These are phyloP conservation scores for Tetragonisca angustula DNA, from an alignment of 2,888 invertebrate species.

Conservation along the genomic window DNA sequence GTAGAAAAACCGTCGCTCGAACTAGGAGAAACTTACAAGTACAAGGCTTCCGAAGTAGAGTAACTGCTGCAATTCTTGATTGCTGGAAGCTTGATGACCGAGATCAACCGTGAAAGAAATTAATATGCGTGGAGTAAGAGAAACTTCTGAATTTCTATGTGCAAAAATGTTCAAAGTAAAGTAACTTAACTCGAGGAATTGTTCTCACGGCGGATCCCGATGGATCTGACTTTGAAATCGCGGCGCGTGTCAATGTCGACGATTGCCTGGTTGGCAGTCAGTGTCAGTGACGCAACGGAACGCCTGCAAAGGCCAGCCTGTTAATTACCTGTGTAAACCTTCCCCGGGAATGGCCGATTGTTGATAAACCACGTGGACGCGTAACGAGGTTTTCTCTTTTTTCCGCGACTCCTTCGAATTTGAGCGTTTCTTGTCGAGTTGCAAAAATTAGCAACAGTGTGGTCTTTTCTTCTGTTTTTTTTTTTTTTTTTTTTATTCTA, in stretches of 20 bases:
- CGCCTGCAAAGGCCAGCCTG: constrained; percentile 49
- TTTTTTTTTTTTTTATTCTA: no score
- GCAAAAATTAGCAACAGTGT: not conserved
- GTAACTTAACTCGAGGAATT: constrained; percentile 11
- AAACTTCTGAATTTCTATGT: no score
- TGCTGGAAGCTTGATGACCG: no score
- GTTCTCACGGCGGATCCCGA: constrained; percentile 55
- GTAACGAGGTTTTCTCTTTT: constrained; percentile 32
- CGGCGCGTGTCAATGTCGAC: constrained; percentile 66
- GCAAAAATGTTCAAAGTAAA: no score
- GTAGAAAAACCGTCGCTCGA: no score
- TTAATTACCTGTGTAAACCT: constrained; percentile 53
- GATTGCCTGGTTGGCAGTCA: constrained; percentile 46
- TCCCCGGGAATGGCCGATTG: constrained; percentile 46
- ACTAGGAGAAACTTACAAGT: no score
- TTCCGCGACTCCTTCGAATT: not conserved
- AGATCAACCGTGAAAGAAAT: no score
- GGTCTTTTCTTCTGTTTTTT: no score
- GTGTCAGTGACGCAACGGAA: constrained; percentile 63
- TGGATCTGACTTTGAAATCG: constrained; percentile 67
- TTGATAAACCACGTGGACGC: constrained; percentile 45
- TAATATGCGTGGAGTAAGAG: no score
- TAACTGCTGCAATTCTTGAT: no score
- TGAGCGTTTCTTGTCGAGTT: not conserved
- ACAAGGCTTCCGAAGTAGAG: no score